Evolutionary conservation across 2,888 invertebrate genomes (phyloP).

Genomic region (Acleris cristana): DNA sequence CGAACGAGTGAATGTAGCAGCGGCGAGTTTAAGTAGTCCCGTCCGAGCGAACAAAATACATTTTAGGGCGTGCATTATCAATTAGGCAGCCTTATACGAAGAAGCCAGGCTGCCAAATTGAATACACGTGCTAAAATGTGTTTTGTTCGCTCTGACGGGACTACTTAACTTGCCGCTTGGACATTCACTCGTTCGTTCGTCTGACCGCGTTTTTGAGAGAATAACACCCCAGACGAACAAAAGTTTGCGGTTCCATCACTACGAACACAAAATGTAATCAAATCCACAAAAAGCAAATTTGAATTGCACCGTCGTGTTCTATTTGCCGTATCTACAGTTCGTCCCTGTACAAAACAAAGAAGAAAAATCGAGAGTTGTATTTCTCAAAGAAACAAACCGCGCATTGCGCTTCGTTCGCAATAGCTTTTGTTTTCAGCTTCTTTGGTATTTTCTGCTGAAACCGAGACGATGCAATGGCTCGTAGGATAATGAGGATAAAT

Average conservation of each 20-base stretch:
- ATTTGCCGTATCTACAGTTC: conserved; percentile 7
- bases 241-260: conserved; percentile 15
- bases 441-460: conserved; percentile 35
- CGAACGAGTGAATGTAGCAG: too few species aligned
- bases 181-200: too few species aligned
- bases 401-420: conserved; percentile 25
- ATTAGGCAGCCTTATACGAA: too few species aligned
- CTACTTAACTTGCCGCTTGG: too few species aligned
- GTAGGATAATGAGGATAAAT: conserved; percentile 33
- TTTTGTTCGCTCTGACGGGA: too few species aligned
- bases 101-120: too few species aligned
- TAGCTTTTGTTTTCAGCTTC: conserved; percentile 39
- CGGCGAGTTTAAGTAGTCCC: too few species aligned
- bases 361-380: conserved; percentile 29
- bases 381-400: conserved; percentile 33
- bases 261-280: conserved; percentile 11
- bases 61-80: too few species aligned
- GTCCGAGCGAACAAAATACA: too few species aligned
- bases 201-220: too few species aligned
- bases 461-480: conserved; percentile 16
- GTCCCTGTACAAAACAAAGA: conserved; percentile 17
- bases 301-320: conserved; percentile 3
- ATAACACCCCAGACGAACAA: background rate
- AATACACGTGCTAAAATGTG: too few species aligned
- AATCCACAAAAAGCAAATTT: conserved; percentile 14